These are phyloP conservation scores for Neocrepidodera transversa DNA, from an alignment of 2,888 invertebrate species.

Conservation along the genomic window DNA sequence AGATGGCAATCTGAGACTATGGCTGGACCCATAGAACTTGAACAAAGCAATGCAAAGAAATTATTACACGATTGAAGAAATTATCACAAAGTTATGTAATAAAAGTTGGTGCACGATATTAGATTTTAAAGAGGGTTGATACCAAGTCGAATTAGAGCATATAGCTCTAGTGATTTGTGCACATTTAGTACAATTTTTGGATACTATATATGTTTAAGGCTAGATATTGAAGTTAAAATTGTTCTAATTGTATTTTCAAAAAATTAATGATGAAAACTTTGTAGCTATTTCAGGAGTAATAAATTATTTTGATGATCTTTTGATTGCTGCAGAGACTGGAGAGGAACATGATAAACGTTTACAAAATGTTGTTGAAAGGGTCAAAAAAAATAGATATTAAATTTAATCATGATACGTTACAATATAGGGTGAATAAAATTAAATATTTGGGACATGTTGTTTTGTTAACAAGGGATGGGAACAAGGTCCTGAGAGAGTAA, in stretches of 20 bases:
- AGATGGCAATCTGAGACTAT: constrained; percentile 24
- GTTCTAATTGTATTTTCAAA: constrained; percentile 36
- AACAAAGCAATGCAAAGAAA: constrained; percentile 21
- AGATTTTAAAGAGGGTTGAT: not conserved
- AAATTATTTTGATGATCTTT: constrained; percentile 13
- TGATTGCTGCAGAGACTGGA: constrained; percentile 31
- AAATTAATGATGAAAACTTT: constrained; percentile 39
- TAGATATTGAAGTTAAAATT: constrained; percentile 1
- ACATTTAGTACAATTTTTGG: constrained; percentile 13
- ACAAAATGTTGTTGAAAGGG: constrained; percentile 23
- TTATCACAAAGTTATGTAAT: not conserved
- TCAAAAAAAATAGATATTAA: constrained; percentile 33
- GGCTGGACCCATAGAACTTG: constrained; percentile 27
- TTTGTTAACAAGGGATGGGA: constrained; percentile 16
- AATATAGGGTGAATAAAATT: constrained; percentile 37
- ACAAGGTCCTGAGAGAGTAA: constrained; percentile 19
- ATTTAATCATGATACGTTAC: constrained; percentile 41
- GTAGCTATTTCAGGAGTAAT: constrained; percentile 35
- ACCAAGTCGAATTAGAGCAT: not conserved
- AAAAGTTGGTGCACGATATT: not conserved
- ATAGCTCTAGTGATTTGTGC: not conserved
- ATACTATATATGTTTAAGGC: constrained; percentile 9
- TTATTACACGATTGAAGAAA: constrained; percentile 12
- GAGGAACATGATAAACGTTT: constrained; percentile 38
- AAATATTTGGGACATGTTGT: constrained; percentile 35